A percentile compares a stretch with the other conserved stretches of the same genome.
These are phyloP conservation scores for Ctena decussata DNA, from an alignment of 2,888 invertebrate genomes.

Conservation along the genomic window DNA sequence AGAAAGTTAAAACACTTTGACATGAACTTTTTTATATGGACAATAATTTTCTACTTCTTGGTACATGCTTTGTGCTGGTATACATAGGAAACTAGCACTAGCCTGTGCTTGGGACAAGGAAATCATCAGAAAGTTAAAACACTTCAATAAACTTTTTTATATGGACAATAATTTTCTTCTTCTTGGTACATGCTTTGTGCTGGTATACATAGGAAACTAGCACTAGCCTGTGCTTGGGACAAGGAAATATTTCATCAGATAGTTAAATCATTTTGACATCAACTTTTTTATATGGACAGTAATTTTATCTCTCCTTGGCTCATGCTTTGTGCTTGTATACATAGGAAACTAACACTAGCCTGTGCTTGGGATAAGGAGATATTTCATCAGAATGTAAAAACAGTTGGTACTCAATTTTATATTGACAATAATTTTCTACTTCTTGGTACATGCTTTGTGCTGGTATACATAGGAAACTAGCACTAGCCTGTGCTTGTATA, in stretches of 20 bases:
- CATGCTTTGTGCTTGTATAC: neutral
- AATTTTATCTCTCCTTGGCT: too few relatives aligned
- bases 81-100: neutral
- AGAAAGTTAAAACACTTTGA: too few relatives aligned
- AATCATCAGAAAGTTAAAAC: too few relatives aligned
- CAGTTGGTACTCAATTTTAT: too few relatives aligned
- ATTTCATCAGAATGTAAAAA: too few relatives aligned
- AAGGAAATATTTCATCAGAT: too few relatives aligned
- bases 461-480: neutral
- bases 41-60: neutral
- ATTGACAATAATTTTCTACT: too few relatives aligned
- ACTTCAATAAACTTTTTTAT: too few relatives aligned
- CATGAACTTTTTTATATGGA: too few relatives aligned
- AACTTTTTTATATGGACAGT: too few relatives aligned
- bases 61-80: neutral
- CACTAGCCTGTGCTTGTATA: slow-evolving; percentile 1
- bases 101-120: slow-evolving; percentile 18
- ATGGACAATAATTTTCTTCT: too few relatives aligned
- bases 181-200: neutral
- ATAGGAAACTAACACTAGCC: neutral
- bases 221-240: slow-evolving; percentile 6
- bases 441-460: neutral
- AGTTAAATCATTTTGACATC: too few relatives aligned
- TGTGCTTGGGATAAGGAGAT: slow-evolving; percentile 18
- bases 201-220: neutral